Base-by-base conservation (phyloP, 2,113 vertebrate species). In the Platycercus adscitus region DNA sequence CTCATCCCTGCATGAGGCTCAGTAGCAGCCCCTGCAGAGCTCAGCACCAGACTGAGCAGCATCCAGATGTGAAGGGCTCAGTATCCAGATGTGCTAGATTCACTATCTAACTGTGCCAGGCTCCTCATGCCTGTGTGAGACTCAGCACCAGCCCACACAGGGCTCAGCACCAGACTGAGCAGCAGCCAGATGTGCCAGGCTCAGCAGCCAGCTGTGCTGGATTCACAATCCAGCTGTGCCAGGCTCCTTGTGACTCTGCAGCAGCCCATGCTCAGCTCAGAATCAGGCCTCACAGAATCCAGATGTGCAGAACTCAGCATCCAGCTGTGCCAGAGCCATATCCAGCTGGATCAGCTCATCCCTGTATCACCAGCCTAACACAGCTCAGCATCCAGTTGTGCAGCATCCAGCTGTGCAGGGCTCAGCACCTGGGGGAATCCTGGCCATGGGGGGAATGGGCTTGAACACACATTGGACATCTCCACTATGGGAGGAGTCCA, bases 381-480 rank as follows among this genome's bases (percentile, higher is more conserved):
- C 28, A 39, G 33, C 31, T 25, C 31, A n/a, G 29, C 66, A 55
- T 66, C 56, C 72, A 79, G 37, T 31, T 69, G 39, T 39, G 56
- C 35, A 17, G 39, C 46, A 66, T 52, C 79, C 87, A 78, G 71
- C 17, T 81, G 90, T 44, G 68, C 41, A 12, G n/a, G 35, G 20
- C 19, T 86, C 47, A 31, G 53, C 21, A 13, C 37, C 44, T 4
- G 2, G 8, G 9, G 16, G 35, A 18, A n/a, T 17, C 11, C 43
- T 7, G 66, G 19, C 13, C 0, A 0, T 2, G 11, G 4, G 21
- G 37, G 44, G 10, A 69, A 25, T 1, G 6, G 11, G 11, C 20
- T n/a, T 46, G 71, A 68, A 25, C 0, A 0, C 6, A 0, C 1
- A 0, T 11, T 5, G 4, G 58, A 35, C 31, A 35, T 64, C 18